These are phyloP conservation scores for Nephrotoma guestfalica DNA, from an alignment of 2,888 invertebrate genomes.

Conservation along the genomic window DNA sequence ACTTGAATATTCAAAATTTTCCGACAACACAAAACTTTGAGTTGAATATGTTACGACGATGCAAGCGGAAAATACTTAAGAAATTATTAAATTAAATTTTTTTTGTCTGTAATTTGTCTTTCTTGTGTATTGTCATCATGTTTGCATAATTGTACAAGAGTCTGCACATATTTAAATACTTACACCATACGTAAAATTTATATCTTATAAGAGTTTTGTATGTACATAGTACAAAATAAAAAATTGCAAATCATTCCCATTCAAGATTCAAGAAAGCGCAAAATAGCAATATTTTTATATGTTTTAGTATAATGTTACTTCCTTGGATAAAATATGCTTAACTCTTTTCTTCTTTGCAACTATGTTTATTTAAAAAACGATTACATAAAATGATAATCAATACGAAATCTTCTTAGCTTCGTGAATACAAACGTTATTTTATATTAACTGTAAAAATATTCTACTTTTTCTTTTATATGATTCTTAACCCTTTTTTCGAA, in stretches of 20 bases:
- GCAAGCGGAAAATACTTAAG: not conserved
- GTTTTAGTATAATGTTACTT: not conserved
- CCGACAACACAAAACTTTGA: not conserved
- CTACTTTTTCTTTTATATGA: not conserved
- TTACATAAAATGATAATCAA: not conserved
- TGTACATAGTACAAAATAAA: not conserved
- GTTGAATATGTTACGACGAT: not conserved
- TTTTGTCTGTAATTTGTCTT: not conserved
- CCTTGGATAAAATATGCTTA: not conserved
- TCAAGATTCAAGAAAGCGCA: not conserved
- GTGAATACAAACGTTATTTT: not conserved
- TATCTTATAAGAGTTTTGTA: too few relatives aligned
- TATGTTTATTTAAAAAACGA: not conserved
- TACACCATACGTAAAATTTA: not conserved
- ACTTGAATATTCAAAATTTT: not conserved
- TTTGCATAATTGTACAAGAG: not conserved
- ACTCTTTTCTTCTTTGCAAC: not conserved
- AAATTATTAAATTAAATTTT: not conserved
- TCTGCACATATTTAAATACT: not conserved
- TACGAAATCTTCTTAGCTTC: not conserved
- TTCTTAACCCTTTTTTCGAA: not conserved
- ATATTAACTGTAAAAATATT: not conserved
- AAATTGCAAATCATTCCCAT: not conserved
- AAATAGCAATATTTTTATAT: not conserved
- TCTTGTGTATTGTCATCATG: not conserved